A percentile compares a stretch with the other conserved stretches of the same genome.
Evolutionary conservation across 2,113 vertebrate genomes (phyloP).

Genomic region (Ceuthmochares aereus): DNA sequence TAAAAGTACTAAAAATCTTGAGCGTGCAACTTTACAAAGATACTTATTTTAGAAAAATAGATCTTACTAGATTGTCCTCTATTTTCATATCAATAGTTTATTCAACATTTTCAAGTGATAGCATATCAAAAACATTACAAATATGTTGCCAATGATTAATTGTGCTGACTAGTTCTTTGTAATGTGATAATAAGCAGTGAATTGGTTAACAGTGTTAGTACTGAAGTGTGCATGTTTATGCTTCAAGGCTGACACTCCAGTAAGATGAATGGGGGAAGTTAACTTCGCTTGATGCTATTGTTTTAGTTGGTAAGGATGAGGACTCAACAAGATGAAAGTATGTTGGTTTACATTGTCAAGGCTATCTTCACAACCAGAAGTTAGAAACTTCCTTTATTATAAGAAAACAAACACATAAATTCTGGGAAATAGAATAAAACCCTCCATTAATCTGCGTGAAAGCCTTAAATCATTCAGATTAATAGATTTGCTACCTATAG

Average conservation of each 20-base stretch:
- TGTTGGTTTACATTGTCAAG: slow-evolving; percentile 72
- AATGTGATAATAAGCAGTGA: slow-evolving; percentile 38
- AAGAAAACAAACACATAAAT: slow-evolving; percentile 70
- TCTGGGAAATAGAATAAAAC: slow-evolving; percentile 63
- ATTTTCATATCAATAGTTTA: neutral
- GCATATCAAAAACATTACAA: neutral
- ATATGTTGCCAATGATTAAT: neutral
- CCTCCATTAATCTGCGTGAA: slow-evolving; percentile 49
- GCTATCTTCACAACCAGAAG: slow-evolving; percentile 74
- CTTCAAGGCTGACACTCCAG: slow-evolving; percentile 54
- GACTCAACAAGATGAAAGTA: slow-evolving; percentile 63
- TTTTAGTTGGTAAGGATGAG: slow-evolving; percentile 69
- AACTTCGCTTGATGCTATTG: slow-evolving; percentile 69
- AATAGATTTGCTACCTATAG: neutral
- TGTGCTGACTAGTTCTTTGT: neutral
- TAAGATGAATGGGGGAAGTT: slow-evolving; percentile 72
- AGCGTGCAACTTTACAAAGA: neutral
- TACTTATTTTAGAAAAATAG: neutral
- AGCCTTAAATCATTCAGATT: slow-evolving; percentile 45
- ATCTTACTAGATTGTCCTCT: neutral
- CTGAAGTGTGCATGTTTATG: slow-evolving; percentile 49
- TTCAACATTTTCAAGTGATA: neutral
- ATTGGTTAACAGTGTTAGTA: slow-evolving; percentile 56
- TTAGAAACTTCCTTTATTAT: slow-evolving; percentile 73
- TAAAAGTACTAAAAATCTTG: neutral